A percentile compares a stretch with the other conserved stretches of the same genome.
Evolutionary conservation across 2,888 invertebrate genomes (phyloP).

Genomic region (Sericinus montela): DNA sequence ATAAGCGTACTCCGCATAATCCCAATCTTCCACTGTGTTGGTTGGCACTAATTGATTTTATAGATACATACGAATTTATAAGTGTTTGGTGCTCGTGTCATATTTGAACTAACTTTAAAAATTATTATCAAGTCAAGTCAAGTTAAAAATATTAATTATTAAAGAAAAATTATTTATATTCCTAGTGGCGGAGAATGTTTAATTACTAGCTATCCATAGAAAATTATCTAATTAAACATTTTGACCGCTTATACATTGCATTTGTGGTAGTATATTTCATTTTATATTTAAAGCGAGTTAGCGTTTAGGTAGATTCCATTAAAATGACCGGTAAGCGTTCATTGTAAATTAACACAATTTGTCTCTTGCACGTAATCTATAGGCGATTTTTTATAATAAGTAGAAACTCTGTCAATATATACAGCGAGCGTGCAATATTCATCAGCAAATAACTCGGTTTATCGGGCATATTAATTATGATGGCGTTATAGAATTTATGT

Average conservation of each 20-base stretch:
- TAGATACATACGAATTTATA: background rate
- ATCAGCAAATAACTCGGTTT: slow-evolving; percentile 41
- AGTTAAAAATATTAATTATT: too few species aligned
- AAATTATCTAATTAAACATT: background rate
- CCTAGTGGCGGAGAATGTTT: too few species aligned
- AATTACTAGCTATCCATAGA: too few species aligned
- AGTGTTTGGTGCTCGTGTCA: too few species aligned
- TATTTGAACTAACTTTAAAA: too few species aligned
- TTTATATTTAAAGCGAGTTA: background rate
- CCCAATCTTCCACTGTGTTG: background rate
- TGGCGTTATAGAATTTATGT: slow-evolving; percentile 58
- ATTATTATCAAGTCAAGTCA: too few species aligned
- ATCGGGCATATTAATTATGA: slow-evolving; percentile 48
- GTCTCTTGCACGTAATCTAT: background rate
- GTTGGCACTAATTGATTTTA: background rate
- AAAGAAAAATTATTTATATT: too few species aligned
- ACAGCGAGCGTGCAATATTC: slow-evolving; percentile 36
- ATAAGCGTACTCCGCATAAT: background rate
- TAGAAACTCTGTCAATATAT: slow-evolving; percentile 6
- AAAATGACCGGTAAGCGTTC: too few species aligned
- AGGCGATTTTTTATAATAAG: slow-evolving; percentile 12
- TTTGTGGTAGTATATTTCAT: background rate
- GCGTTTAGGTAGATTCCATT: background rate
- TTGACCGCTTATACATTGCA: background rate
- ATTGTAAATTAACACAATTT: background rate